Evolutionary conservation across 2,113 vertebrate species (phyloP).

Genomic region (Eolophus roseicapilla): DNA sequence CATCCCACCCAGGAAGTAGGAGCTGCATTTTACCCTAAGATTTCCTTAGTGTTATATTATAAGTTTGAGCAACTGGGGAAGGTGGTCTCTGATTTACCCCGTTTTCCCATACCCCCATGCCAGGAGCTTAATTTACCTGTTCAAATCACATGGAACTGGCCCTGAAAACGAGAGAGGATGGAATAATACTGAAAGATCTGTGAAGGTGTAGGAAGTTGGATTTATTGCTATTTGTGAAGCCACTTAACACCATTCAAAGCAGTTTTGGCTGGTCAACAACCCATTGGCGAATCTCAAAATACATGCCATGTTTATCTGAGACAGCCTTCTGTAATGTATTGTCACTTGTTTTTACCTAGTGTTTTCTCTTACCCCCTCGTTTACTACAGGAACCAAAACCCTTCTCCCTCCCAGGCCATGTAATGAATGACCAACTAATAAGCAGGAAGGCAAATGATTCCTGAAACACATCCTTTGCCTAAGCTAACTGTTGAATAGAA

Average conservation of each 20-base stretch:
- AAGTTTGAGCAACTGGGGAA: not conserved
- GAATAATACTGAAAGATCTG: not conserved
- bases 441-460: not conserved
- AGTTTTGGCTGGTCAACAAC: not conserved
- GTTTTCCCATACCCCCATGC: not conserved
- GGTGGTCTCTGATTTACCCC: not conserved
- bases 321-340: not conserved
- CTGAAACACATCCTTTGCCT: not conserved
- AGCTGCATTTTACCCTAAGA: not conserved
- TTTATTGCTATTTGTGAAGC: not conserved
- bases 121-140: not conserved
- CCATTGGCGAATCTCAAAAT: not conserved
- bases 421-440: not conserved
- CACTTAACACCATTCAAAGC: not conserved
- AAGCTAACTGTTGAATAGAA: not conserved
- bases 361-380: not conserved
- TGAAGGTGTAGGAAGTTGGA: not conserved
- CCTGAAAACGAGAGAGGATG: not conserved
- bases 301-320: not conserved
- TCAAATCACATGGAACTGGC: not conserved
- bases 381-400: not conserved
- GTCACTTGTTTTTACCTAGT: not conserved
- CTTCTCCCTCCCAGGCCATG: accelerated
- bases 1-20: not conserved
- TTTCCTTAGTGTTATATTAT: not conserved